A percentile compares a stretch with the other conserved stretches of the same genome.
These are phyloP conservation scores for Phortica okadai DNA, from an alignment of 2,888 invertebrate species.

Conservation along the genomic window DNA sequence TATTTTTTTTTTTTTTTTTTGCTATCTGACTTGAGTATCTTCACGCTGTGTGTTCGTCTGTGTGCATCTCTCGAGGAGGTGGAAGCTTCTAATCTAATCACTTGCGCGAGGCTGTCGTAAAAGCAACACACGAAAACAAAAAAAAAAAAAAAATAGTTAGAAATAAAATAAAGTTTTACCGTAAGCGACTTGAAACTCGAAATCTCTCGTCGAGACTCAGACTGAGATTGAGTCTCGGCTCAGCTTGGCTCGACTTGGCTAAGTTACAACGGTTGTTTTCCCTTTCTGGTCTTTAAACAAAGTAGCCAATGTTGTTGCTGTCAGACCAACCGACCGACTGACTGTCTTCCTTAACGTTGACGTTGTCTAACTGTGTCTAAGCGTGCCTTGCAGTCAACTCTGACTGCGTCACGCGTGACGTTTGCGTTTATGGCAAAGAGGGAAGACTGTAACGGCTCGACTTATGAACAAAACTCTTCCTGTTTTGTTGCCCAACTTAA, in stretches of 20 bases:
- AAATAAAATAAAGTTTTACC: conserved; percentile 32
- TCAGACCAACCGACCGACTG: background rate
- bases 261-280: conserved; percentile 71
- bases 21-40: background rate
- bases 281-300: conserved; percentile 67
- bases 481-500: conserved; percentile 48
- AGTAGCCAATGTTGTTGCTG: conserved; percentile 35
- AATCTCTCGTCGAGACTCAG: background rate
- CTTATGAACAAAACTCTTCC: conserved; percentile 57
- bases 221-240: background rate
- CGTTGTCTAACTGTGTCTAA: conserved; percentile 20
- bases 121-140: conserved; percentile 18
- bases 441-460: conserved; percentile 26
- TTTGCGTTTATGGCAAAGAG: background rate
- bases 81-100: conserved; percentile 63
- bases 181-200: conserved; percentile 36
- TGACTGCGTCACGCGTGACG: conserved; percentile 23
- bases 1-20: no score
- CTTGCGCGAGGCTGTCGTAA: conserved; percentile 41
- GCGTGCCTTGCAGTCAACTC: conserved; percentile 28
- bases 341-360: conserved; percentile 17
- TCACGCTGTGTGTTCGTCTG: conserved; percentile 39
- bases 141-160: background rate
- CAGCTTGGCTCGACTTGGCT: background rate
- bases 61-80: conserved; percentile 41